Percentiles rank a stretch among this genome's conserved stretches.
phyloP scores from a whole-genome alignment of 2,113 vertebrate genomes.

The Uria aalge region DNA sequence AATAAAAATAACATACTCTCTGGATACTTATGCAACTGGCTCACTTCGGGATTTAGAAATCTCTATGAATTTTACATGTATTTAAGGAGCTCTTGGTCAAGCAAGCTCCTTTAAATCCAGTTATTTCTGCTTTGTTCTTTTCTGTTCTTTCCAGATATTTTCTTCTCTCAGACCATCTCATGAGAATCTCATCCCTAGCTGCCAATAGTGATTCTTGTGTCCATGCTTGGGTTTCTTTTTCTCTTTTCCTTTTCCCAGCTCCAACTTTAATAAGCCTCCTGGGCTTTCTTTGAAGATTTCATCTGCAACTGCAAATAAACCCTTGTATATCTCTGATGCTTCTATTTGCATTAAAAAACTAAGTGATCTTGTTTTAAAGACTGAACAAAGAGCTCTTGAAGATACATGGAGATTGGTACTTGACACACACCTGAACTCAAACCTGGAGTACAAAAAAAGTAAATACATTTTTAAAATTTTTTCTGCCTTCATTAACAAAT shows the following conservation, averaged over 20 bases:
- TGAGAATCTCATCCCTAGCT: neutral
- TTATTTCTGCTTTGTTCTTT: neutral
- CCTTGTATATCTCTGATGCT: neutral
- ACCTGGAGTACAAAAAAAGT: neutral
- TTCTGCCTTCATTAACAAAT: neutral
- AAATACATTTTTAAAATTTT: neutral
- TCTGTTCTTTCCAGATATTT: conserved; percentile 7
- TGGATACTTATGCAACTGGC: neutral
- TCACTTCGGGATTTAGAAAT: neutral
- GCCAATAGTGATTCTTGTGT: neutral
- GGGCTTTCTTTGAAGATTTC: conserved; percentile 29
- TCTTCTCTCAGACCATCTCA: neutral
- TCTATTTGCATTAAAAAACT: neutral
- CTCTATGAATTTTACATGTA: neutral
- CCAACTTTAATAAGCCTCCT: conserved; percentile 1
- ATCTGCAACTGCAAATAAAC: neutral
- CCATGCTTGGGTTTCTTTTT: neutral
- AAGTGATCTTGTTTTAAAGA: neutral
- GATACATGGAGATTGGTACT: neutral
- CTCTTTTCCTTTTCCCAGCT: neutral
- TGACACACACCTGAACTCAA: neutral
- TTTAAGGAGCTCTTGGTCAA: neutral
- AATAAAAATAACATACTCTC: neutral
- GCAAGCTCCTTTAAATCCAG: neutral
- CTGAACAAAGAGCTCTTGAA: neutral